Evolutionary conservation across 2,888 invertebrate genomes (phyloP), one percentile per base, ranked within the genome.

Genomic region (Drosophila maculinotata): DNA sequence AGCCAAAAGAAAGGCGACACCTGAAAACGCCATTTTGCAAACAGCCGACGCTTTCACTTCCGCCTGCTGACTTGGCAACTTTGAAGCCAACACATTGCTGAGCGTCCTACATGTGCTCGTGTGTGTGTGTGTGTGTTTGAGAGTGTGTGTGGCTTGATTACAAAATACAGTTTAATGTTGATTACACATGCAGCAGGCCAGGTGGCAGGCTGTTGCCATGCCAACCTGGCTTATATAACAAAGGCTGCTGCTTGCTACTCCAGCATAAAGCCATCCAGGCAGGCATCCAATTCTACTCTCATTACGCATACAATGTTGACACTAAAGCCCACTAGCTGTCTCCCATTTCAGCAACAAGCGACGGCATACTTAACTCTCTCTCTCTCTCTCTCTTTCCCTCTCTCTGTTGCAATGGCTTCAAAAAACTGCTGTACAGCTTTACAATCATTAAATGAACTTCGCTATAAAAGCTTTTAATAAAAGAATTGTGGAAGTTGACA

Each of bases 131-230:
- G 39, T 39, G 42, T 14, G 53, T 33, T 47, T 48, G 48, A 36
- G 51, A 56, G 62, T 56, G 57, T 72, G 72, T 68, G 65, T 64
- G 70, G 68, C 54, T 80, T 86, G 83, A 83, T 83, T 83, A 80
- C 86, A 83, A 83, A 83, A 83, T 83, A 83, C 86, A 76, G 84
- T 86, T 86, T 83, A 86, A 83, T 83, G 84, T 83, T 83, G 86
- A 83, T 83, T 83, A 83, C 86, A 86, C 79, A 83, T 80, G 80
- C 76, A 76, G 65, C 68, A 58, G 20, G 12, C 26, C 58, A 56
- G 33, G 35, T 36, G 23, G 10, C 64, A 15, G 45, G 53, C 64
- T 76, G 74, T 66, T 47, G 23, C 75, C 58, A 53, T 65, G 65
- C 41, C 38, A 15, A 62, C 69, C 69, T 66, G 74, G 71, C 77